phyloP scores from a whole-genome alignment of 2,113 vertebrate genomes.

The Plestiodon gilberti region DNA sequence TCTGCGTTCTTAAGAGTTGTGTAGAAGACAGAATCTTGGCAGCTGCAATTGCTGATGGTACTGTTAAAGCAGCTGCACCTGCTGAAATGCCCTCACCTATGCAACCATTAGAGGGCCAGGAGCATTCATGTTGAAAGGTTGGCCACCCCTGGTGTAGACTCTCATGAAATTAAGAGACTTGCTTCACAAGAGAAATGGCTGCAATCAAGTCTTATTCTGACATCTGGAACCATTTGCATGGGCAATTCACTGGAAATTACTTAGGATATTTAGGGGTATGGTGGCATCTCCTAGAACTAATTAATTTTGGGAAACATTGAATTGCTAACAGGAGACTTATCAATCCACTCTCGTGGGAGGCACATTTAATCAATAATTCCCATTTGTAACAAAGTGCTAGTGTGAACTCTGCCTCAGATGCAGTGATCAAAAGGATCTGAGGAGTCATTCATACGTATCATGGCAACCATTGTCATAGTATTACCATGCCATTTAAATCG shows the following conservation, averaged over 20 bases:
- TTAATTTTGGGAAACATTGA: not conserved
- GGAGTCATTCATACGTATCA: not conserved
- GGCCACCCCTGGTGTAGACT: no score
- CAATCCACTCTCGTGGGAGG: not conserved
- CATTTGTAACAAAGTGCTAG: not conserved
- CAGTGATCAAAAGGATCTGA: not conserved
- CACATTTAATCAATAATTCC: not conserved
- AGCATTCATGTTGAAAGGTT: not conserved
- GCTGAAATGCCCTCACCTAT: no score
- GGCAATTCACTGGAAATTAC: no score
- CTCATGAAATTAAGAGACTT: not conserved
- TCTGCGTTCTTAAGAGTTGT: no score
- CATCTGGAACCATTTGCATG: not conserved
- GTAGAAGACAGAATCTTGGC: no score
- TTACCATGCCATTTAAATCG: not conserved
- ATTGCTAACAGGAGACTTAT: not conserved
- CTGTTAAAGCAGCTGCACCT: no score
- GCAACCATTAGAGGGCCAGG: no score
- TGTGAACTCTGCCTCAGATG: not conserved
- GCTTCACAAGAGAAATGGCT: not conserved
- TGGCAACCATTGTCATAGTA: constrained; percentile 36
- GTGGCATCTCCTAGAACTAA: not conserved
- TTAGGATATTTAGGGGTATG: not conserved
- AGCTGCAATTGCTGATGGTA: no score
- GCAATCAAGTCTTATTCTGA: not conserved